These are phyloP conservation scores for Leptopilina syphax DNA, from an alignment of 2,888 invertebrate species.

Conservation along the genomic window DNA sequence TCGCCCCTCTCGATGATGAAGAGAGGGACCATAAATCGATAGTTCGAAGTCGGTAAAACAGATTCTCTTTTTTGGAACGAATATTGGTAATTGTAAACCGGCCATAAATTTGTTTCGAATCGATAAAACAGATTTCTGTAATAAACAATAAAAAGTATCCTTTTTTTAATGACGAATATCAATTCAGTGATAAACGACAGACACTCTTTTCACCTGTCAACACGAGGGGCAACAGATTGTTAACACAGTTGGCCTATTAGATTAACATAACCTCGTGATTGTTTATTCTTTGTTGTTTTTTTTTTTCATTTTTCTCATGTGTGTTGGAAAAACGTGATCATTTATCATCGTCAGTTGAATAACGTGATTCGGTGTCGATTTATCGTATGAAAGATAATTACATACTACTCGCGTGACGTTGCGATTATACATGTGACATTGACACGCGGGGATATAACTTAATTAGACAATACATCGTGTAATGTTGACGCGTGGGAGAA, in stretches of 20 bases:
- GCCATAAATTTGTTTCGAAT: no score
- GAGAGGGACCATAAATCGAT: no score
- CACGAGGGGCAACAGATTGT: background rate
- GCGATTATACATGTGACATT: slow-evolving; percentile 27
- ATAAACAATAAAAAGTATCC: no score
- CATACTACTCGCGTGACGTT: slow-evolving; percentile 16
- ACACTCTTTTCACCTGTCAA: background rate
- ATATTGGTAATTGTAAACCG: no score
- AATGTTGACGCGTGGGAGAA: slow-evolving; percentile 7
- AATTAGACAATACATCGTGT: slow-evolving; percentile 37
- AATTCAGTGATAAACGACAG: background rate
- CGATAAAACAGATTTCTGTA: background rate
- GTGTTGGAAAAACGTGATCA: background rate
- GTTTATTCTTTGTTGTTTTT: background rate
- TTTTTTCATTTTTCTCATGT: background rate
- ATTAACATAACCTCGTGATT: background rate
- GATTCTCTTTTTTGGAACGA: no score
- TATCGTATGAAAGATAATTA: slow-evolving; percentile 25
- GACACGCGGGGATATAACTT: slow-evolving; percentile 24
- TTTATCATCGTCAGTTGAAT: slow-evolving; percentile 19
- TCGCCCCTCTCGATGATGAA: no score
- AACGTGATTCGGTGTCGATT: slow-evolving; percentile 25
- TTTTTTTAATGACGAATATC: no score
- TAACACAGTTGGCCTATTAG: background rate
- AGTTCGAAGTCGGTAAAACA: no score